Base-by-base conservation (phyloP, 1,140 invertebrate species). In the Cydia splendana region DNA sequence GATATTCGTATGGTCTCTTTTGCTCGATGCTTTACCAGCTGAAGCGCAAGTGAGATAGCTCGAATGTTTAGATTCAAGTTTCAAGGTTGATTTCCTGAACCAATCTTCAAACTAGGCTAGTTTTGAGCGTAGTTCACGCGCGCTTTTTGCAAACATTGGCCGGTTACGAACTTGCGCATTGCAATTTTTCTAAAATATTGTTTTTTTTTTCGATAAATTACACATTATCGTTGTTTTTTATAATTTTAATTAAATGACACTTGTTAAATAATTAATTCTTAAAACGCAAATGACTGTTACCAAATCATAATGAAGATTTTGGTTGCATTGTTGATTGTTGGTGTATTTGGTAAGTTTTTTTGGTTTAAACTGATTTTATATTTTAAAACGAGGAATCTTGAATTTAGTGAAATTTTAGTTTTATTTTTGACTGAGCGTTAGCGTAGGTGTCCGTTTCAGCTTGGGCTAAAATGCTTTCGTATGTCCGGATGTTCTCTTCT, bases 91-190 rank as follows among this genome's bases (percentile, higher is more conserved):
- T 24, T 24, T 24, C 53, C 74, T 69, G 62, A 75, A 77, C 67
- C 77, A 77, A 78, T 81, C 77, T 85, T 81, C 76, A 74, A 79
- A 78, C 80, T 53, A n/a, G 15, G 6, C 6, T 12, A n/a, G 15
- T 53, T 75, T 24, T 62, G 57, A 30, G 80, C 87, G 87, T 87
- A 75, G 77, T 84, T 86, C 84, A 83, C 82, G 84, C 80, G 85
- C 85, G 82, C 83, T 88, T 89, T 89, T 85, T 83, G 81, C 80
- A 83, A 82, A 75, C 87, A 85, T 82, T 88, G 86, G 83, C 77
- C 79, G 57, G 85, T 82, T 74, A 42, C 51, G 51, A 71, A 15
- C 30, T 71, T 18, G 57, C 57, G 57, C 28, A 71, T 2, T 48
- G 45, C 45, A 2, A 48, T 13, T 48, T 48, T 20, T 71, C 51